Evolutionary conservation across 2,113 vertebrate genomes (phyloP), one percentile per base, ranked within the genome.

Genomic region (Indicator indicator): DNA sequence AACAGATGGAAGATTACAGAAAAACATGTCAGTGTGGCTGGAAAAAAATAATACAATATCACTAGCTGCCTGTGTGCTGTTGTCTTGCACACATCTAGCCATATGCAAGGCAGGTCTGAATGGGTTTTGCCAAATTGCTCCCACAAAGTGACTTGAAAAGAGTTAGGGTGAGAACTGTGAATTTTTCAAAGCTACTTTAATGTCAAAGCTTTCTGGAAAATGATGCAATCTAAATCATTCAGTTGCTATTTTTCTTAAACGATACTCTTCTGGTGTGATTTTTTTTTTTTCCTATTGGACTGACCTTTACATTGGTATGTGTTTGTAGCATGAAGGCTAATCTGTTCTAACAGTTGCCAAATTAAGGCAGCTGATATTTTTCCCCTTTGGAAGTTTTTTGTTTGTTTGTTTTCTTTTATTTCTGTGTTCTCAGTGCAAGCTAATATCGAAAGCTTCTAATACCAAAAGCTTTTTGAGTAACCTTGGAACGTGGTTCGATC

Each of bases 171-270:
- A 77, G 71, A 76, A 80, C 0, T 30, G 14, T 55, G 52, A 82
- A 16, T 0, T 0, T 21, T 88, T 86, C 64, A 83, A 81, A 91
- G 44, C 33, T n/a, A 18, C 54, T 65, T 92, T n/a, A 64, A 30
- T 95, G 92, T 93, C 79, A 93, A 89, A 83, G 75, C 21, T 65
- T 88, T 89, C 68, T 91, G 59, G 63, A 82, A 89, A 88, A 91
- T 65, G 83, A 24, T 71, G 3, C 23, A 10, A 42, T 70, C 80
- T 87, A 19, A 88, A 85, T 32, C 46, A 38, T 54, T 48, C 50
- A 18, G 19, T 27, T 87, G 36, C 42, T 79, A 3, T 2, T 88
- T 93, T 86, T 74, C 48, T 46, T 82, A 75, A 95, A 60, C 44
- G 50, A 28, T 73, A 4, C 23, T 58, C 5, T 65, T 82, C 72